A percentile compares a stretch with the other conserved stretches of the same genome.
Evolutionary conservation across 2,797 vertebrate species (phyloP).

Genomic region (Xiphorhynchus erythropygius): DNA sequence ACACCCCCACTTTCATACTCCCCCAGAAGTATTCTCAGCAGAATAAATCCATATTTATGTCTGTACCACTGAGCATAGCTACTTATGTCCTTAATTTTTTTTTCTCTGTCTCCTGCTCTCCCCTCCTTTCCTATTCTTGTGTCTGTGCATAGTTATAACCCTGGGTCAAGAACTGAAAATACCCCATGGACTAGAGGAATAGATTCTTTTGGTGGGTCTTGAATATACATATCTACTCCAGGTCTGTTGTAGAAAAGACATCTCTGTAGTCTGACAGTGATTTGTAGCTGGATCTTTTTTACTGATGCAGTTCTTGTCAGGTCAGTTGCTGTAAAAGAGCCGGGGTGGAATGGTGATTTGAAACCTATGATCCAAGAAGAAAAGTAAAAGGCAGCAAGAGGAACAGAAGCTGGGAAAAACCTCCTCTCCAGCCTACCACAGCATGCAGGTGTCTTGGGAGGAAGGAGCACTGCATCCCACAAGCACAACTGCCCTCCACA

Average conservation of each 20-base stretch:
- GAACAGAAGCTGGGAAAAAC: neutral
- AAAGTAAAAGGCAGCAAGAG: neutral
- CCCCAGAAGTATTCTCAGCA: neutral
- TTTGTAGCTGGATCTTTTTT: constrained; percentile 8
- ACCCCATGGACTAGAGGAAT: neutral
- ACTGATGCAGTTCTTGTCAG: neutral
- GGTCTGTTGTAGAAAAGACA: neutral
- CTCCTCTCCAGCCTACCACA: neutral
- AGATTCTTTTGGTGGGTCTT: neutral
- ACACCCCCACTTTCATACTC: neutral
- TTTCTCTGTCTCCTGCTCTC: neutral
- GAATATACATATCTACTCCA: neutral
- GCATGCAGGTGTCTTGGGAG: neutral
- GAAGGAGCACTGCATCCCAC: neutral
- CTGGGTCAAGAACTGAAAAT: neutral
- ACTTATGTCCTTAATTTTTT: neutral
- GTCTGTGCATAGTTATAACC: neutral
- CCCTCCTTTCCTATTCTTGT: neutral
- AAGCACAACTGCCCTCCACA: neutral
- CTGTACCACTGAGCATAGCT: neutral
- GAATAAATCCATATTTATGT: neutral
- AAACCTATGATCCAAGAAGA: neutral
- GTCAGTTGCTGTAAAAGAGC: neutral
- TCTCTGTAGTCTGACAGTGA: constrained; percentile 29
- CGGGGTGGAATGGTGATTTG: neutral